Base-by-base conservation (phyloP, 35 echinoderm and acorn worm species). In the Patiria miniata region DNA sequence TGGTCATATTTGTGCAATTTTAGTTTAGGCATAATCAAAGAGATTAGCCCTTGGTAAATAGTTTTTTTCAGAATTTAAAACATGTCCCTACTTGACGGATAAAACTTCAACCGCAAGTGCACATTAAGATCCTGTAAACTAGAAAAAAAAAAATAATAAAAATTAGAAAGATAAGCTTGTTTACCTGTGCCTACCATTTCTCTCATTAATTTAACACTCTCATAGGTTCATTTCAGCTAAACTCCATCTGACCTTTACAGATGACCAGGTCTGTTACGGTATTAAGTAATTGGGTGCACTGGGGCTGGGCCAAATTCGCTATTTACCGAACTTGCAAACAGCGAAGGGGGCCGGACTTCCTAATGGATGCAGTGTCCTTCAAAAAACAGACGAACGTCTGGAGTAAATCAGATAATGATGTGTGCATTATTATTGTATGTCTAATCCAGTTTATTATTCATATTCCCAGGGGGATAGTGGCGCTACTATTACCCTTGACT, bases 401-500 rank as follows among this genome's bases (percentile, higher is more conserved):
- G 22, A 26, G 65, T 73, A 73, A 73, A 73, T 73, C 65, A 32
- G 26, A 73, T 73, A 73, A 73, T 73, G 34, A 32, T 73, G 65
- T 73, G 23, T 73, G 65, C 65, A 36, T 73, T 73, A 73, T 73
- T 73, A 73, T 30, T 73, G 65, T 73, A 16, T 14, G 65, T 73
- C 65, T 73, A 32, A 73, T 73, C 65, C 65, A 73, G 65, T 73
- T n/a, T 32, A 73, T 73, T 73, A 73, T 73, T 73, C 26, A 73
- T 73, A 23, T 73, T 32, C 65, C 65, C 65, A 73, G 14, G 65
- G 65, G 65, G 65, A 7, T 60, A 26, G 65, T 1, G 19, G 42
- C 42, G 12, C 42, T 30, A 73, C 26, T 12, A 34, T 73, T 73
- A 73, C 65, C 65, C 65, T 73, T 73, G 65, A 73, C 65, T 73